Evolutionary conservation across 2,797 vertebrate genomes (phyloP).

Genomic region (Todus mexicanus): DNA sequence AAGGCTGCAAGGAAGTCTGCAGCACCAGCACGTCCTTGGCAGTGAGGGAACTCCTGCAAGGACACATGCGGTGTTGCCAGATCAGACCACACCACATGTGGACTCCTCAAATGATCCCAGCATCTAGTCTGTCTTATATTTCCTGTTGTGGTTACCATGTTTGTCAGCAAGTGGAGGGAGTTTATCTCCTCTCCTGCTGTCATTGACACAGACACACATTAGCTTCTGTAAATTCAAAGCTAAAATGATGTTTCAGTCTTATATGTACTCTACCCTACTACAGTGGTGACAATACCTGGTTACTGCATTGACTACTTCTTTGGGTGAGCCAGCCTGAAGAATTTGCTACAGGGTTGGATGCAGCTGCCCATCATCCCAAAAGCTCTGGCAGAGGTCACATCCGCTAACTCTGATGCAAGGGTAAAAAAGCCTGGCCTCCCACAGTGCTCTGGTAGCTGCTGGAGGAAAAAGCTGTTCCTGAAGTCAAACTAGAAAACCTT

Average conservation of each 20-base stretch:
- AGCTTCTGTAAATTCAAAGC: neutral
- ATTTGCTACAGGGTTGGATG: accelerated
- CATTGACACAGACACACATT: neutral
- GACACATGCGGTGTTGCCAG: neutral
- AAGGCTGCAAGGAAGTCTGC: neutral
- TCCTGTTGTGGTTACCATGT: neutral
- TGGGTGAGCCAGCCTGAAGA: neutral
- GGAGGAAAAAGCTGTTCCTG: neutral
- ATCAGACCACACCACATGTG: neutral
- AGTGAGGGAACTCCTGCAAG: neutral
- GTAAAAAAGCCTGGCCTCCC: neutral
- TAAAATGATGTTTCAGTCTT: neutral
- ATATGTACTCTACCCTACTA: neutral
- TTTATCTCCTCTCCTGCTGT: neutral
- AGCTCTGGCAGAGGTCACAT: neutral
- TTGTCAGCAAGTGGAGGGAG: neutral
- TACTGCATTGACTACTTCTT: neutral
- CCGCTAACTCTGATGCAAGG: neutral
- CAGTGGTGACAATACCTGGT: neutral
- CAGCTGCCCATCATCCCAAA: neutral
- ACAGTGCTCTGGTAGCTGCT: neutral
- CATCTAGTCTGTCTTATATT: neutral
- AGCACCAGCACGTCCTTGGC: neutral
- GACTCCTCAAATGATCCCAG: neutral
- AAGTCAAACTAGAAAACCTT: neutral